Evolutionary conservation across 2,888 invertebrate genomes (phyloP).

Genomic region (Coecobrya sp.): DNA sequence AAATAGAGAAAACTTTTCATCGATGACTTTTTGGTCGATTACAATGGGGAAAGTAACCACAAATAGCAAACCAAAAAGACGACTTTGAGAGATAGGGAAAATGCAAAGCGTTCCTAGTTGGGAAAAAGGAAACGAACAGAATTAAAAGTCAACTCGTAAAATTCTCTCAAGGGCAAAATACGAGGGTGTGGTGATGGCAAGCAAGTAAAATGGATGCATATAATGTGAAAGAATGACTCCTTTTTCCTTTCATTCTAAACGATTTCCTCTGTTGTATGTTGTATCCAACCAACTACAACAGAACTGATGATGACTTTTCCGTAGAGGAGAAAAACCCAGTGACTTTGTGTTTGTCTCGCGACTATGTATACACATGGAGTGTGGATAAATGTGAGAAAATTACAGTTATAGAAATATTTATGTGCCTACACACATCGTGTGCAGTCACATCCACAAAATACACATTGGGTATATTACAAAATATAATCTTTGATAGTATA

Average conservation of each 20-base stretch:
- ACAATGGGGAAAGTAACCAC: not conserved
- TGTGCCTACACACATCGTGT: not conserved
- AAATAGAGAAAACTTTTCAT: no score
- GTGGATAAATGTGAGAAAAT: not conserved
- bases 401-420: slow-evolving; percentile 14
- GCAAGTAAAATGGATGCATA: slow-evolving; percentile 18
- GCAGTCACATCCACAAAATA: no score
- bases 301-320: slow-evolving; percentile 29
- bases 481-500: not conserved
- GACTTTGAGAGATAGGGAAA: not conserved
- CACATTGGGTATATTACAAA: no score
- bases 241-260: slow-evolving; percentile 31
- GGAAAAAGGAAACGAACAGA: slow-evolving; percentile 23
- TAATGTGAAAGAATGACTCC: not conserved
- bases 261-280: slow-evolving; percentile 40
- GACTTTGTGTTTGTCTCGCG: slow-evolving; percentile 25
- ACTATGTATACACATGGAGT: not conserved
- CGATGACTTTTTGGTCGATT: no score
- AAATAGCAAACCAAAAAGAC: not conserved
- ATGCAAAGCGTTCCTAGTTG: not conserved
- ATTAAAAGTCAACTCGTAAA: slow-evolving; percentile 58
- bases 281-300: slow-evolving; percentile 42
- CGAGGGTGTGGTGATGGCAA: slow-evolving; percentile 69
- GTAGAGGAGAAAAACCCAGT: slow-evolving; percentile 8
- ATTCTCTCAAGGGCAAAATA: slow-evolving; percentile 63